Base-by-base conservation (phyloP, 2,797 vertebrate species). In the Mycteria americana region DNA sequence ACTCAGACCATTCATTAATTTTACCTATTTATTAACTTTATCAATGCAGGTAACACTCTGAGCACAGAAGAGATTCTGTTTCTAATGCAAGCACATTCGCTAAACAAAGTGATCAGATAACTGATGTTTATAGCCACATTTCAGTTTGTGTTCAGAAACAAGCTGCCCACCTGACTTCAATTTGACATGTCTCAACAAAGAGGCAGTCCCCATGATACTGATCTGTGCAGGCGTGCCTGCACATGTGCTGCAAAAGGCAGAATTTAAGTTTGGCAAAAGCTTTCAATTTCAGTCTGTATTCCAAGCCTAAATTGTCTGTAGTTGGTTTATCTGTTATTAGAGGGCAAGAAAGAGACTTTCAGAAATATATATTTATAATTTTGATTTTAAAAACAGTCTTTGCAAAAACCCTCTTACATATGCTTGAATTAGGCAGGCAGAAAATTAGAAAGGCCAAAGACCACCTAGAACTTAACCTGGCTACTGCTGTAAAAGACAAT, bases 191-290 rank as follows among this genome's bases (percentile, higher is more conserved):
- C 67, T 74, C 56, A 39, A 12, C 51, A 51, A 43, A 50, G 67
- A 77, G 53, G 72, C 46, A 0, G 0, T 19, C 48, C 39, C 74
- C n/a, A 23, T 0, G 0, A 23, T 5, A 46, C 60, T 6, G n/a
- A 67, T 11, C 31, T 23, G 27, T 18, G 48, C 50, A 48, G 53
- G 68, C 2, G 5, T 8, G 30, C 41, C 76, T 64, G 67, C 51
- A n/a, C 35, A 21, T 0, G 2, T 10, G 45, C 72, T 75, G 53
- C 59, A 59, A 73, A 89, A 65, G 35, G 46, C 62, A 89, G 53
- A 60, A 68, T 21, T 54, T 16, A 39, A 43, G 19, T 48, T n/a
- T 46, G 75, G 37, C 60, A 83, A 85, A 83, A 83, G 1, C 18
- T 85, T 35, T 92, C 21, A 1, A 4, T 43, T 88, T 64, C 48